These are phyloP conservation scores for Phylloscopus collybita DNA, from an alignment of 2,797 vertebrate species.

Conservation along the genomic window DNA sequence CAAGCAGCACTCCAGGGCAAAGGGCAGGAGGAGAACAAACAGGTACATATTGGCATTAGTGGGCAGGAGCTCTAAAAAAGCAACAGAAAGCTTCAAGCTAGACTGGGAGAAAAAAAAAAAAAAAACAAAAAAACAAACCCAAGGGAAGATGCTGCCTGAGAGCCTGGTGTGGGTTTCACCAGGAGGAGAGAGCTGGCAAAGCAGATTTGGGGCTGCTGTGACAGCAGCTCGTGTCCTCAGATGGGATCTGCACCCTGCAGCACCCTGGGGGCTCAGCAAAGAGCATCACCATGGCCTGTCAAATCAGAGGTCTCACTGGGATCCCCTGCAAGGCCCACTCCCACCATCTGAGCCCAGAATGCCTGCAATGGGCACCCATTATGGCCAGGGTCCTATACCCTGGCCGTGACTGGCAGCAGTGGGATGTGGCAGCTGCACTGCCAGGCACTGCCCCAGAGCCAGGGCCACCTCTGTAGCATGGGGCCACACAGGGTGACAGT, in stretches of 20 bases:
- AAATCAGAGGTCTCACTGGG: neutral
- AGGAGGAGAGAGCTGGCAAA: neutral
- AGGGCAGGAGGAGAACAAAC: slow-evolving; percentile 41
- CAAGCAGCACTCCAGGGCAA: neutral
- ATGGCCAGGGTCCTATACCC: neutral
- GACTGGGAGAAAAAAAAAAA: neutral
- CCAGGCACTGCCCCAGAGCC: neutral
- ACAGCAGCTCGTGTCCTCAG: neutral
- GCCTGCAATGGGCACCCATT: rapidly evolving
- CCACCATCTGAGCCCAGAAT: neutral
- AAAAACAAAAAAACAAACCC: too few relatives aligned
- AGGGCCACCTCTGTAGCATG: neutral
- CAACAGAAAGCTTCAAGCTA: neutral
- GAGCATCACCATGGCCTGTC: neutral
- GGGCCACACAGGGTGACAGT: neutral
- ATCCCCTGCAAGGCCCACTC: neutral
- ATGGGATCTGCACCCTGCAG: neutral
- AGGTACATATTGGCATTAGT: neutral
- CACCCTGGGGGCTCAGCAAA: rapidly evolving
- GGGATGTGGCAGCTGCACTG: neutral
- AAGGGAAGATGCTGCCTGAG: neutral
- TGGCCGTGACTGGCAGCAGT: rapidly evolving
- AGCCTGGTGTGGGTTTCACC: neutral
- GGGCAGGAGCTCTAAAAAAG: neutral
- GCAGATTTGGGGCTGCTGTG: neutral